Percentiles rank a stretch among this genome's conserved stretches.
Evolutionary conservation across 2,113 vertebrate species (phyloP).

Genomic region (Phylloscopus whistleri): DNA sequence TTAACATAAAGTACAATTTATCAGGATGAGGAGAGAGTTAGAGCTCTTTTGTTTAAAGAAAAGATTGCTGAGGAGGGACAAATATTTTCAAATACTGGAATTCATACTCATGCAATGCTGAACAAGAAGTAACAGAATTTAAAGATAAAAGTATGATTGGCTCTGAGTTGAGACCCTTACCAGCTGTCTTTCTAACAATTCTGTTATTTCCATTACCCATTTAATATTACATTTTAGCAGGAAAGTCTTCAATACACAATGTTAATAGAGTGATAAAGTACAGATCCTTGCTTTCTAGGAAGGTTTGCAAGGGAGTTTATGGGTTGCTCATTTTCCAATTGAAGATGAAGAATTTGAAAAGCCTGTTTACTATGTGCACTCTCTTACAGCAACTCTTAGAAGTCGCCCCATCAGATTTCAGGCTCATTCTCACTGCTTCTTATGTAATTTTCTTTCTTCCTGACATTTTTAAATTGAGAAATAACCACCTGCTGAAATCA

Average conservation of each 20-base stretch:
- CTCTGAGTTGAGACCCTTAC: background rate
- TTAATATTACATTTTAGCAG: background rate
- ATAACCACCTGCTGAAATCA: background rate
- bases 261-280: background rate
- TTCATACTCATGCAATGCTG: background rate
- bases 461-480: background rate
- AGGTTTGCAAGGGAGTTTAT: background rate
- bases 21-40: background rate
- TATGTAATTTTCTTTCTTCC: background rate
- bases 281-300: background rate
- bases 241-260: background rate
- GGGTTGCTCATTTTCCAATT: background rate
- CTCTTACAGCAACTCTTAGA: background rate
- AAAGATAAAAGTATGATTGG: background rate
- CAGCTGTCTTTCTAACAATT: background rate
- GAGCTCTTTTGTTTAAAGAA: background rate
- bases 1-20: background rate
- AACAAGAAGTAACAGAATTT: background rate
- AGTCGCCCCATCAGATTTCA: background rate
- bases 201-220: background rate
- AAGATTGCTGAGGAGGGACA: background rate
- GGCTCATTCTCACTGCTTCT: background rate
- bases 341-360: background rate
- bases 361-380: background rate
- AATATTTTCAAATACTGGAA: background rate